Evolutionary conservation across 1,140 invertebrate genomes (phyloP), one percentile per base, ranked within the genome.

Genomic region (Gryllus bimaculatus): DNA sequence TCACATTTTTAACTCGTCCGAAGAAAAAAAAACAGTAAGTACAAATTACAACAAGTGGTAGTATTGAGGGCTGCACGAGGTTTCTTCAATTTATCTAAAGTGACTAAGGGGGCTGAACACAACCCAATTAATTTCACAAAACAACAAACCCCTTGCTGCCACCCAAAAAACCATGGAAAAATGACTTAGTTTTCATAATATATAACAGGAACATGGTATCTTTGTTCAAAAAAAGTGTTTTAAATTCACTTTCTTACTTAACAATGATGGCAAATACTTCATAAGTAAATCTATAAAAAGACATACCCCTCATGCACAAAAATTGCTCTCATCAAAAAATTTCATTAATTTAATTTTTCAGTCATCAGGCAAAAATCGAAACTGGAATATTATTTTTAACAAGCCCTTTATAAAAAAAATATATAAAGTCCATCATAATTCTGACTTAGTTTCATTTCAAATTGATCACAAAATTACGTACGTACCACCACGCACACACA

Each of bases 121-220:
- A 39, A n/a, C 73, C n/a, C 54, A 39, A 13, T 39, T 73, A 48
- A 48, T 26, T 49, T 39, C 66, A 47, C 15, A 48, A 75, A 78
- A 76, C 18, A 78, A 49, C 77, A 48, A 66, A 49, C 74, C 13
- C 48, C 74, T 75, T 76, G 47, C 75, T 74, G 66, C 73, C 49
- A 20, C 66, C 48, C 49, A 26, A 80, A 78, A 80, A 80, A 48
- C 79, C 73, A 76, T 76, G 78, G 54, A 81, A 79, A 81, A 85
- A 85, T 87, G 85, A 87, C 85, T 86, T 86, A 86, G 85, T 84
- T 85, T 85, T 84, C 82, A 84, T 80, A 80, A 78, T 80, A 66
- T 66, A 84, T 84, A 84, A 85, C 83, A 87, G 86, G 86, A 87
- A 87, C 86, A 86, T 87, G 81, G 82, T 83, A 83, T 85, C 83